A percentile compares a stretch with the other conserved stretches of the same genome.
These are phyloP conservation scores for Lamproptera curius DNA, from an alignment of 2,888 invertebrate species.

Conservation along the genomic window DNA sequence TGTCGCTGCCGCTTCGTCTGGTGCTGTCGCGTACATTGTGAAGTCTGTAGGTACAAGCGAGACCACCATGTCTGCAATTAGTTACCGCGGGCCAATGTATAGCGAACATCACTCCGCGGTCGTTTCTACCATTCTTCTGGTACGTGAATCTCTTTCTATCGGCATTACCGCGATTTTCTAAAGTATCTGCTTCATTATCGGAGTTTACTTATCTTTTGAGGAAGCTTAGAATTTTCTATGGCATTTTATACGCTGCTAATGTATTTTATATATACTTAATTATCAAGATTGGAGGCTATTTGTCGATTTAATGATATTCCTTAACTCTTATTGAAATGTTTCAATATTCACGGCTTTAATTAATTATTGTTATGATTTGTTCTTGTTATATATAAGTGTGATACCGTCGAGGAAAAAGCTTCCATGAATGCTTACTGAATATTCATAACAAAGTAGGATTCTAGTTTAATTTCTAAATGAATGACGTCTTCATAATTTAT, in stretches of 20 bases:
- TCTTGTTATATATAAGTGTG: constrained; percentile 9
- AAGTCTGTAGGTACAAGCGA: constrained; percentile 86
- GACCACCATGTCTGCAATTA: constrained; percentile 94
- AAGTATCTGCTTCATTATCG: not conserved
- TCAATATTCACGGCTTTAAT: constrained; percentile 11
- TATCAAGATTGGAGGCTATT: constrained; percentile 8
- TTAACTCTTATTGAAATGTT: not conserved
- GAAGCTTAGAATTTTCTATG: not conserved
- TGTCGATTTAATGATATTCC: not conserved
- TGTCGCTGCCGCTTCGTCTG: constrained; percentile 94
- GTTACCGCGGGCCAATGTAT: no score
- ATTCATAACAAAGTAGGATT: no score
- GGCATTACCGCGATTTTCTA: not conserved
- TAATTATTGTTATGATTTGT: constrained; percentile 12
- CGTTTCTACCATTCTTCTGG: not conserved
- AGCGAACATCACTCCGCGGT: no score
- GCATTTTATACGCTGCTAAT: not conserved
- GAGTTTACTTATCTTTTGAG: not conserved
- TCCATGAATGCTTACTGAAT: no score
- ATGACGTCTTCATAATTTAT: no score
- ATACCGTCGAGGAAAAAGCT: not conserved
- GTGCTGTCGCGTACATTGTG: constrained; percentile 94
- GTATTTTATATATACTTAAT: not conserved
- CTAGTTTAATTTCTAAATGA: no score
- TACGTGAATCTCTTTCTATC: no score